phyloP scores from a whole-genome alignment of 2,113 vertebrate genomes.

The Pseudonaja textilis region DNA sequence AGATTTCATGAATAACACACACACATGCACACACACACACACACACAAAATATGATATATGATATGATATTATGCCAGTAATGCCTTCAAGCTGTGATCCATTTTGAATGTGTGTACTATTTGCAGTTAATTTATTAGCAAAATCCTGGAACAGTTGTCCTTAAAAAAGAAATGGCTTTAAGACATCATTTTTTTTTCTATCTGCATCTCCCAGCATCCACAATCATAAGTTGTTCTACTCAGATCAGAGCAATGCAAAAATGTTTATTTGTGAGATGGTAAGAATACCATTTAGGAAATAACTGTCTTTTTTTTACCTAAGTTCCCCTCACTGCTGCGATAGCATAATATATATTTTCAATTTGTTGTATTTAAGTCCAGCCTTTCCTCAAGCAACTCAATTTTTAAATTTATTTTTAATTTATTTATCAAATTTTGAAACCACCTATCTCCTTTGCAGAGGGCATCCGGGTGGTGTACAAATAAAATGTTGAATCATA shows the following conservation, averaged over 20 bases:
- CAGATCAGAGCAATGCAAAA: neutral
- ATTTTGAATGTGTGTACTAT: neutral
- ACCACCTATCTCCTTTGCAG: neutral
- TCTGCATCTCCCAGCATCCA: neutral
- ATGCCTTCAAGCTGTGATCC: neutral
- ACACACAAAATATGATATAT: neutral
- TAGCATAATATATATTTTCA: neutral
- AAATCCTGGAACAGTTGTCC: neutral
- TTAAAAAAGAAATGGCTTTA: neutral
- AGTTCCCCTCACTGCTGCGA: neutral
- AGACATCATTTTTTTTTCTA: neutral
- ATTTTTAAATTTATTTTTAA: neutral
- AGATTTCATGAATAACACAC: neutral
- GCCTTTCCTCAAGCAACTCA: neutral
- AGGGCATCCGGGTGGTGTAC: neutral
- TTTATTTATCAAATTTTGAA: neutral
- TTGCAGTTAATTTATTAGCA: neutral
- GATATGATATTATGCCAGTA: neutral
- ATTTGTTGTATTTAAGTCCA: neutral
- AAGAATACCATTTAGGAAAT: neutral
- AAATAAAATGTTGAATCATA: neutral
- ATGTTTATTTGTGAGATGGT: neutral
- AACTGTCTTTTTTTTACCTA: neutral
- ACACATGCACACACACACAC: too few species aligned
- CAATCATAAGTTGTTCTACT: neutral